Evolutionary conservation across 2,888 invertebrate species (phyloP), one percentile per base, ranked within the genome.

Genomic region (Cryptophagus acutangulus): DNA sequence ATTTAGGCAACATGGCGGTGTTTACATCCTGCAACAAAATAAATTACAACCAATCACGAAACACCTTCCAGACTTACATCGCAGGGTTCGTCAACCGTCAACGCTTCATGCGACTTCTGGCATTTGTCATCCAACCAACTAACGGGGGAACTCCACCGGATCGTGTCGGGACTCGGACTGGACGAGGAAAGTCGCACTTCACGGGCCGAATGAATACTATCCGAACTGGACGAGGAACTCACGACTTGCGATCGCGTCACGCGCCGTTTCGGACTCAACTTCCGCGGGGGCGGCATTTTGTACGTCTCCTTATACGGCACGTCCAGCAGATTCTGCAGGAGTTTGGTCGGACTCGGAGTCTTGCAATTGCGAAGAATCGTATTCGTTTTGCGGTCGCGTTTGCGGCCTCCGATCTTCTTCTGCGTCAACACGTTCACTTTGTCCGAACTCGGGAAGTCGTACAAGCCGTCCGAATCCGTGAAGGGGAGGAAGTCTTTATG

Each of bases 401-500:
- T 76, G 54, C 79, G 75, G 38, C 79, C 75, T 6, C 77, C 74
- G 62, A 81, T 81, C 58, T 80, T 76, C 44, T 75, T 69, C 36
- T 71, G 74, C 3, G 70, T 67, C 13, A 56, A 58, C 24, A 65
- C 55, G 55, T 67, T 71, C 48, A 74, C 74, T 54, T 74, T 78
- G 62, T 86, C 86, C 3, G 84, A 83, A 63, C 84, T 85, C 2
- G 85, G 84, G 60, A 84, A 85, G 65, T 87, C 86, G 62, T 86
- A 86, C 14, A 86, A 69, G 2, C 85, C 86, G 63, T 87, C 87
- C 1, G 86, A 86, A 66, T 87, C 87, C 9, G 86, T 85, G 58
- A 84, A 82, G 10, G 84, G 83, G 43, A 83, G 64, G 40, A 71
- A 61, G 57, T 76, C 73, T 57, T 75, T 75, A 57, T 80, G 76